Evolutionary conservation across 2,113 vertebrate genomes (phyloP).

Genomic region (Osmerus eperlanus): DNA sequence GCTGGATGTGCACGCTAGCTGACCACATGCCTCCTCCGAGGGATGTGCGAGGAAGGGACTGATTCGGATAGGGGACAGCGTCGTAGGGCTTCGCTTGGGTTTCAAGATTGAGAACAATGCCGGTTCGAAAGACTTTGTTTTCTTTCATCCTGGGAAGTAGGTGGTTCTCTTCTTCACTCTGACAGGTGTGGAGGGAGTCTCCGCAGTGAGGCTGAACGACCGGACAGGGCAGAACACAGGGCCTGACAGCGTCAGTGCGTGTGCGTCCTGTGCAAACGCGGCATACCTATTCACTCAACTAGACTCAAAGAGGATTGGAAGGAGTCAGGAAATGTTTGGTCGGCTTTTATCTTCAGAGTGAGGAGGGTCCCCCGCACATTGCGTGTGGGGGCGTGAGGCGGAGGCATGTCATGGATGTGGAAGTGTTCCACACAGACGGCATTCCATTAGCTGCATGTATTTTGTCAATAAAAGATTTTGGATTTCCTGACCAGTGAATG

Average conservation of each 20-base stretch:
- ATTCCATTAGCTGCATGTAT: conserved; percentile 44
- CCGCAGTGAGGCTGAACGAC: conserved; percentile 15
- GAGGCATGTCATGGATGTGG: conserved; percentile 53
- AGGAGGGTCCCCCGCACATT: conserved; percentile 34
- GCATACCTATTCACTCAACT: conserved; percentile 54
- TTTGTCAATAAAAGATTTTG: conserved; percentile 55
- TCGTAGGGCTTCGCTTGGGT: too few relatives aligned
- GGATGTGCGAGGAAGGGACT: too few relatives aligned
- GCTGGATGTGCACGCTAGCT: not conserved
- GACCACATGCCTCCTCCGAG: conserved; percentile 23
- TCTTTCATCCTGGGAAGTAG: not conserved
- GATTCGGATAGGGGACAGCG: too few relatives aligned
- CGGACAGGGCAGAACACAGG: conserved; percentile 42
- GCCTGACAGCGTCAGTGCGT: conserved; percentile 49
- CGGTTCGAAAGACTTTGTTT: too few relatives aligned
- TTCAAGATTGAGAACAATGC: too few relatives aligned
- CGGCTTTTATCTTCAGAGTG: conserved; percentile 24
- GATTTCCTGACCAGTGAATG: conserved; percentile 39
- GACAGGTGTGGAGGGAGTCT: conserved; percentile 18
- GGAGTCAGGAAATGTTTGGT: conserved; percentile 54
- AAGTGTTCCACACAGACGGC: conserved; percentile 40
- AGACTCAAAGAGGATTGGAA: conserved; percentile 54
- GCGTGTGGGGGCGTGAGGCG: conserved; percentile 34
- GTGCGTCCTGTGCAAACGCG: conserved; percentile 46
- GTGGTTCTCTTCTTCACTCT: conserved; percentile 28